These are phyloP conservation scores for Holacanthus passer DNA, from an alignment of 2,113 vertebrate species.

Conservation along the genomic window DNA sequence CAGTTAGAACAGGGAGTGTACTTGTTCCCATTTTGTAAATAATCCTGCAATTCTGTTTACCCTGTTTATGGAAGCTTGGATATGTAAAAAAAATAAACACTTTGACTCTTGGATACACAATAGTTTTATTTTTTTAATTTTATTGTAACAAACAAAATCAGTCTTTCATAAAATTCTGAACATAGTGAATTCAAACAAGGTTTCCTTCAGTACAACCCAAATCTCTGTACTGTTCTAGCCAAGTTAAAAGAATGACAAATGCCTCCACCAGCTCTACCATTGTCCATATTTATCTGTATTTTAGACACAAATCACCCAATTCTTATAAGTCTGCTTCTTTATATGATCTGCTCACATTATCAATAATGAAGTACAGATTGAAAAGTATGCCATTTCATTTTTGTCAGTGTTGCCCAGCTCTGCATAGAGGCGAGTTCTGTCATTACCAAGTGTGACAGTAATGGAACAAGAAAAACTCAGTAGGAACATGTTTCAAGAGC, in stretches of 20 bases:
- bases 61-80: not conserved
- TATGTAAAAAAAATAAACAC: conserved; percentile 57
- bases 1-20: not conserved
- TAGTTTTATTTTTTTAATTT: conserved; percentile 7
- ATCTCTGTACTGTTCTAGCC: not conserved
- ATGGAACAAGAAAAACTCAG: conserved; percentile 13
- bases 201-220: not conserved
- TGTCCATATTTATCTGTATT: not conserved
- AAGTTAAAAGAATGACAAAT: not conserved
- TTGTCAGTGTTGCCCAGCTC: not conserved
- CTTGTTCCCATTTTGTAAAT: conserved; percentile 37
- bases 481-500: conserved; percentile 8
- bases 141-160: not conserved
- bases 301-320: not conserved
- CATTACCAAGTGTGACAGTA: not conserved
- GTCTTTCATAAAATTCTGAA: not conserved
- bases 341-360: not conserved
- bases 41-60: conserved; percentile 16
- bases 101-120: not conserved
- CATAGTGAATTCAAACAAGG: not conserved
- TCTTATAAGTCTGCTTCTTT: not conserved
- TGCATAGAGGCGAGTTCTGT: not conserved
- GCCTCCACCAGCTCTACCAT: not conserved
- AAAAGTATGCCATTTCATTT: not conserved
- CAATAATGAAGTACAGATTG: not conserved